Evolutionary conservation across 2,797 vertebrate species (phyloP), one percentile per base, ranked within the genome.

Genomic region (Agapornis canus): DNA sequence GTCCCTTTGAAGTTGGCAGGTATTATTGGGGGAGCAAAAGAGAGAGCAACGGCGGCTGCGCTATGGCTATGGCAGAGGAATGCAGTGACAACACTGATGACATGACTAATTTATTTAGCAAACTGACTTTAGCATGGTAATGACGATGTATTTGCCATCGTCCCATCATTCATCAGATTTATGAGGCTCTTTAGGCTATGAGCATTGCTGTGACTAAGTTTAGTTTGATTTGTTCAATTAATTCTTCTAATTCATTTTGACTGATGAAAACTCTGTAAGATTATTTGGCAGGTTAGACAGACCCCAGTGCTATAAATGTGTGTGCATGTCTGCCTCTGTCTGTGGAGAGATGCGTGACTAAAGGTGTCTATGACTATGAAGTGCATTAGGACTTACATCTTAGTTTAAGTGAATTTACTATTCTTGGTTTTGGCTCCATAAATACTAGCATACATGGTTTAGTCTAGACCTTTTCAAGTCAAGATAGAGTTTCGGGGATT

Each of bases 101-200:
- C 95, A 92, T 69, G 95, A 95, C 88, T 94, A 94, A 96, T 97
- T 96, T 96, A 96, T 97, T 97, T 94, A 97, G 93, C 82, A 92
- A 96, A 93, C 94, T 83, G 91, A 96, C 88, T 95, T 97, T 97
- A 97, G 94, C 94, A 94, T 97, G 94, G 96, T 97, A 97, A 97
- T 89, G 92, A 96, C 92, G 92, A 96, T 93, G 94, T 93, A 96
- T 97, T 95, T 96, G 95, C 94, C 86, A 94, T 68, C 95, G 84
- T 96, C 92, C 94, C 94, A 76, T 96, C 96, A 87, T 52, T 96
- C 90, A 93, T 96, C 43, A 84, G 91, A 96, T 97, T 96, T 97
- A 95, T 86, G 91, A 79, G 91, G 85, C 86, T 97, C 82, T 97
- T 87, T 91, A 86, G 79, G 92, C 94, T 91, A 73, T 94, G 94